Evolutionary conservation across 2,797 vertebrate species (phyloP), one percentile per base, ranked within the genome.

Genomic region (Mastacembelus armatus): DNA sequence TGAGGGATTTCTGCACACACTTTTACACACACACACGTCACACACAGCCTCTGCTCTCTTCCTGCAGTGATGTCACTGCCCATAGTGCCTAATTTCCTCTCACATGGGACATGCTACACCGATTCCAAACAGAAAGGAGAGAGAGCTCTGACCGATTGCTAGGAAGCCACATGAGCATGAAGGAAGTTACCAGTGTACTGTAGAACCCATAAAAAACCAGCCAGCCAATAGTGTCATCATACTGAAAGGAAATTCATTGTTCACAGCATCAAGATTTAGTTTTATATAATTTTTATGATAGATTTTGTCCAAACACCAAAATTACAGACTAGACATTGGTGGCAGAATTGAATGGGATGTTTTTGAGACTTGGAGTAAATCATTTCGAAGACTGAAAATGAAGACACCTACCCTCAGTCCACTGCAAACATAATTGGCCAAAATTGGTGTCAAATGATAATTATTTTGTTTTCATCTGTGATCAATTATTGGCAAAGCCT

Each of bases 41-140:
- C 72, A 51, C 81, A 82, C 79, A 51, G 63, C 42, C 83, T 81
- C 43, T 35, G n/a, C 42, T 72, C 72, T 68, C 80, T 91, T 91
- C 88, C 91, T 89, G 85, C 27, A 22, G 80, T 90, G 88, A 91
- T 88, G 85, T 92, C 85, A 83, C 65, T 73, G 87, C 89, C 90
- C 82, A 74, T 50, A 83, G 71, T 78, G 74, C 80, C 78, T 60
- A 26, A 63, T 82, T 92, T 94, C 92, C 91, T 89, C 88, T 90
- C 90, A 92, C 91, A 90, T 84, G 84, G 92, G 90, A 92, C 84
- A 35, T 38, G 58, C 80, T 70, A 77, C 57, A 71, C 26, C 24
- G 65, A 66, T 80, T 66, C 73, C 38, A 61, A 54, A 12, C 35
- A n/a, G 22, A 29, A 29, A 43, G 22, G 19, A 19, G 4, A 35